Percentiles rank a stretch among this genome's conserved stretches.
phyloP scores from a whole-genome alignment of 2,797 vertebrate species.

The Clarias fuscus region DNA sequence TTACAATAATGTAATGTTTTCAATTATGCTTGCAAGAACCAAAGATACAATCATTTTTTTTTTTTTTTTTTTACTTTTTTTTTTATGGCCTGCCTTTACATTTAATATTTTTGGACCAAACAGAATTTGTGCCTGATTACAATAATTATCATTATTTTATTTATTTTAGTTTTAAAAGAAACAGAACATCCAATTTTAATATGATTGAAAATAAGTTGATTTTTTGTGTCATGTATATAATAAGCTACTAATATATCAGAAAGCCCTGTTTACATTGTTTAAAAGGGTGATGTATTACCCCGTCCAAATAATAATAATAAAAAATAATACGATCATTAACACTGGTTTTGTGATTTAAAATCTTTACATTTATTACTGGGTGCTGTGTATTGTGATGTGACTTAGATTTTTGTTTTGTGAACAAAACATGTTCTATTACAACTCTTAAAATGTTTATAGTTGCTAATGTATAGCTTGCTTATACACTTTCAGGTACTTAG shows the following conservation, averaged over 20 bases:
- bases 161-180: slow-evolving; percentile 30
- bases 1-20: not conserved
- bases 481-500: not conserved
- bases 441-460: not conserved
- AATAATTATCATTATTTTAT: not conserved
- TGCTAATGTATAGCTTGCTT: not conserved
- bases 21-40: slow-evolving; percentile 1
- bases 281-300: not conserved
- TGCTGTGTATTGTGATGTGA: slow-evolving; percentile 3
- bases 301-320: not conserved
- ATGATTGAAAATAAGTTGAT: not conserved
- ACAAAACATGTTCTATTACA: not conserved
- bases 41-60: not conserved
- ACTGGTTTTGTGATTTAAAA: not conserved
- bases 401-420: not conserved
- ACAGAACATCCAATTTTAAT: not conserved
- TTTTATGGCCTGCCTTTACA: slow-evolving; percentile 2
- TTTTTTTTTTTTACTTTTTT: slow-evolving; percentile 10
- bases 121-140: slow-evolving; percentile 3
- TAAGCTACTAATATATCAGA: slow-evolving; percentile 28
- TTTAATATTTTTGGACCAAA: not conserved
- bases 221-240: slow-evolving; percentile 30
- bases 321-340: slow-evolving; percentile 29
- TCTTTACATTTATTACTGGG: not conserved
- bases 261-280: slow-evolving; percentile 8